Evolutionary conservation across 1,140 invertebrate species (phyloP).

Genomic region (Atta cephalotes): DNA sequence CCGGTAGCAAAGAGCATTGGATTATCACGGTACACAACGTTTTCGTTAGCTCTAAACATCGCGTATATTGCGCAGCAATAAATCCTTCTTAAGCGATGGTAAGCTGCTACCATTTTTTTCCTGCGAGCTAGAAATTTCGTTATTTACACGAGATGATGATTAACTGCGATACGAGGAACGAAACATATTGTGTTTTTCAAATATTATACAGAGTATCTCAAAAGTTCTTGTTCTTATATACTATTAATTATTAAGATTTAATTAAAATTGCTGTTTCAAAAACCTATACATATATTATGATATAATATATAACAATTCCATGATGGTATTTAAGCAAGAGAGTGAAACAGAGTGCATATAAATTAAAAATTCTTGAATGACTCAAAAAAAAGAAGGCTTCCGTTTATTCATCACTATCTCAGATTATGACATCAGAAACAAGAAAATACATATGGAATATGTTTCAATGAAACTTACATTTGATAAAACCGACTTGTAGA

Average conservation of each 20-base stretch:
- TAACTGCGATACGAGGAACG: constrained; percentile 3
- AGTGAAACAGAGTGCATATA: neutral
- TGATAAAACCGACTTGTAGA: no score
- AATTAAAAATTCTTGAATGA: constrained; percentile 15
- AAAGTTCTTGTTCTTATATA: neutral
- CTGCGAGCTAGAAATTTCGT: constrained; percentile 12
- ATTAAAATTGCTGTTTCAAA: neutral
- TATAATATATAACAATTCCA: neutral
- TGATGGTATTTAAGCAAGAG: neutral
- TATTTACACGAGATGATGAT: constrained; percentile 18
- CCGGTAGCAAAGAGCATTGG: neutral
- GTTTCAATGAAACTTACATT: no score
- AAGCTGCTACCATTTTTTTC: constrained; percentile 23
- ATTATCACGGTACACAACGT: constrained; percentile 29
- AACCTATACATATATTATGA: neutral
- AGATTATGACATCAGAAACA: no score
- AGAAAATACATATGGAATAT: no score
- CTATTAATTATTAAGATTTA: neutral
- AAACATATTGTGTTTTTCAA: neutral
- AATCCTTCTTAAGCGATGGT: constrained; percentile 44
- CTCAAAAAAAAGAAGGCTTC: no score
- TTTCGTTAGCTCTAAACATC: constrained; percentile 37
- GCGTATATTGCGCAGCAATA: constrained; percentile 54
- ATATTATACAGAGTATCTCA: neutral
- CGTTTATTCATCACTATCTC: no score